Evolutionary conservation across 2,797 vertebrate species (phyloP).

Genomic region (Cossypha niveicapilla): DNA sequence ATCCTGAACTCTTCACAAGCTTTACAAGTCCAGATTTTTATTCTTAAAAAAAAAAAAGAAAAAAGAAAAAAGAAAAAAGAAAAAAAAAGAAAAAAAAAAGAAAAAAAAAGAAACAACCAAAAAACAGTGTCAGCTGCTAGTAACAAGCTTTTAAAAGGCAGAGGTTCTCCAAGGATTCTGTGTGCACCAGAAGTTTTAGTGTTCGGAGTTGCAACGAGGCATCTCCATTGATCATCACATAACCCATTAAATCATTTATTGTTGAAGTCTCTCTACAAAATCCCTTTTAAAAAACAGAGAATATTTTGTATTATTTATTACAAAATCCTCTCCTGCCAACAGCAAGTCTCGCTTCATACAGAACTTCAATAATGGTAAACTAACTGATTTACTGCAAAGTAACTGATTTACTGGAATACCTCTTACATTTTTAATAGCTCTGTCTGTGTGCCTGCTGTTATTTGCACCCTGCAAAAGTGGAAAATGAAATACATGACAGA

Average conservation of each 20-base stretch:
- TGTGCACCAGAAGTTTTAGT: background rate
- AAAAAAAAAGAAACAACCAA: background rate
- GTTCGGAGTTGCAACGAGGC: background rate
- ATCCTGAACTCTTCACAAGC: background rate
- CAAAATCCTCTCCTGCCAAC: conserved; percentile 44
- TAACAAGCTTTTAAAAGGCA: background rate
- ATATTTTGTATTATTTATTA: conserved; percentile 64
- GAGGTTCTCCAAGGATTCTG: background rate
- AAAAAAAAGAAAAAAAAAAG: too few relatives aligned
- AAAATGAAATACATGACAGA: conserved; percentile 42
- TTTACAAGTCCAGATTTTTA: background rate
- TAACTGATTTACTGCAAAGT: conserved; percentile 63
- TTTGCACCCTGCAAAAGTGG: conserved; percentile 37
- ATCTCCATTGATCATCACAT: background rate
- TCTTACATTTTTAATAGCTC: conserved; percentile 72
- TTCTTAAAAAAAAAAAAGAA: background rate
- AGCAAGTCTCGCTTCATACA: background rate
- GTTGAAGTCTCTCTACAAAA: conserved; percentile 41
- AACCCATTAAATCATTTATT: conserved; percentile 36
- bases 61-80: too few relatives aligned
- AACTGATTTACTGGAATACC: conserved; percentile 57
- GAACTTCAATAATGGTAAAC: conserved; percentile 68
- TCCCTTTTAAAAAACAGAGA: conserved; percentile 13
- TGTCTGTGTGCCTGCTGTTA: conserved; percentile 52
- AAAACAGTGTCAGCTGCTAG: background rate